phyloP scores from a whole-genome alignment of 2,888 invertebrate species.

The Auanema freiburgensis region DNA sequence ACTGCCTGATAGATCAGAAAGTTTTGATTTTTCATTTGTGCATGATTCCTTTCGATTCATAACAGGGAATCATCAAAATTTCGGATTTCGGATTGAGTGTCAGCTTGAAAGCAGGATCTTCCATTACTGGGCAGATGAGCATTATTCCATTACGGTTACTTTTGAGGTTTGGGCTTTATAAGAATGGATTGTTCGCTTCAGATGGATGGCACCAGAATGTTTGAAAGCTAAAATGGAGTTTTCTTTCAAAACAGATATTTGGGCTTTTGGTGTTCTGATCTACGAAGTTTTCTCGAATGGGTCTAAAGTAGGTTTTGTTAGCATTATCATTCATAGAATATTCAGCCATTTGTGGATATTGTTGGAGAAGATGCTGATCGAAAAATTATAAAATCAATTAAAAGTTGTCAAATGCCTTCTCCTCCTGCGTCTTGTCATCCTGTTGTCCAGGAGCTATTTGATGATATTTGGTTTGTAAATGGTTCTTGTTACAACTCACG shows the following conservation, averaged over 20 bases:
- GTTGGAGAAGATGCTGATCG: too few species aligned
- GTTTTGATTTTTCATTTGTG: neutral
- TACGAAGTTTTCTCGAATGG: conserved; percentile 43
- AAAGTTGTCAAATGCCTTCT: too few species aligned
- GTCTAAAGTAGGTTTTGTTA: conserved; percentile 1
- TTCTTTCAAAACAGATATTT: conserved; percentile 45
- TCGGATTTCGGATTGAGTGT: conserved; percentile 2
- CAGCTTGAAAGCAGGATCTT: neutral
- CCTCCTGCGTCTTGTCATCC: too few species aligned
- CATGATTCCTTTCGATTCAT: neutral
- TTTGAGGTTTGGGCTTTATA: too few species aligned
- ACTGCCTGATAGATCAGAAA: neutral
- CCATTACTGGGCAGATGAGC: neutral
- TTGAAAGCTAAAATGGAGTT: conserved; percentile 37
- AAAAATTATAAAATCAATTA: too few species aligned
- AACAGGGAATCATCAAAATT: neutral
- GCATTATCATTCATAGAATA: too few species aligned
- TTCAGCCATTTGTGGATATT: too few species aligned
- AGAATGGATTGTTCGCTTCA: neutral
- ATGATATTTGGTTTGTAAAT: too few species aligned
- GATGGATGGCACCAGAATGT: conserved; percentile 54
- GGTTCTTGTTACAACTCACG: too few species aligned
- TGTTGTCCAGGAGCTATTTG: too few species aligned
- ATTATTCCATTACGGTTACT: too few species aligned
- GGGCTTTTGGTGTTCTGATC: conserved; percentile 49